Evolutionary conservation across 2,888 invertebrate species (phyloP), one percentile per base, ranked within the genome.

Genomic region (Rhingia rostrata): DNA sequence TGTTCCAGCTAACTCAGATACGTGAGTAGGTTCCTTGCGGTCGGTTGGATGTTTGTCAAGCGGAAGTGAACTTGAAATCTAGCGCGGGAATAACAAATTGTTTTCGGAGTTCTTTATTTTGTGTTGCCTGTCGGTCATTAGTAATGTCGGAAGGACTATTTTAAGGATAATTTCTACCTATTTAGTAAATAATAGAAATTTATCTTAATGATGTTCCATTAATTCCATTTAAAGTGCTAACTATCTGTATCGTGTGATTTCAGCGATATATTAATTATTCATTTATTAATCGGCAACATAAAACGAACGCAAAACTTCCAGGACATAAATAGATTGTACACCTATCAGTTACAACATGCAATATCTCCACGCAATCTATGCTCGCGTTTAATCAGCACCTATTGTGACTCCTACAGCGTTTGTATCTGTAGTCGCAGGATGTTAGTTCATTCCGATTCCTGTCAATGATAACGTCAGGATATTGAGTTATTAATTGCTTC

Each of bases 401-500:
- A 12, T 37, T 54, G 58, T 54, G 43, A 47, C 47, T 43, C 58
- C 51, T 22, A 22, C 22, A 22, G 22, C 22, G 43, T 49, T 47
- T 43, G 12, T 22, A 47, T 49, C 41, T 61, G 53, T 7, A 66
- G 37, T 39, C 56, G 7, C 37, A 70, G 54, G 45, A 70, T 72
- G 73, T 45, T 41, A 63, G 45, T 45, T 41, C 43, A 53, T 43
- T 54, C 22, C 43, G 37, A 63, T 56, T 49, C 39, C n/a, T 61
- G 35, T 41, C 33, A 37, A 37, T 54, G 60, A 77, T 77, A 77
- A 61, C 61, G 22, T 14, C 67, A 53, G 54, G 30, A 64, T 69
- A 78, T 79, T 74, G 51, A 79, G 73, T 73, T 79, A 79, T 79
- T 83, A 83, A 73, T 79, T 69, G 69, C 83, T 73, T 73, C 72